Conservation (phyloP, 1,140 invertebrate species). For the Stegodyphus dumicola region DNA sequence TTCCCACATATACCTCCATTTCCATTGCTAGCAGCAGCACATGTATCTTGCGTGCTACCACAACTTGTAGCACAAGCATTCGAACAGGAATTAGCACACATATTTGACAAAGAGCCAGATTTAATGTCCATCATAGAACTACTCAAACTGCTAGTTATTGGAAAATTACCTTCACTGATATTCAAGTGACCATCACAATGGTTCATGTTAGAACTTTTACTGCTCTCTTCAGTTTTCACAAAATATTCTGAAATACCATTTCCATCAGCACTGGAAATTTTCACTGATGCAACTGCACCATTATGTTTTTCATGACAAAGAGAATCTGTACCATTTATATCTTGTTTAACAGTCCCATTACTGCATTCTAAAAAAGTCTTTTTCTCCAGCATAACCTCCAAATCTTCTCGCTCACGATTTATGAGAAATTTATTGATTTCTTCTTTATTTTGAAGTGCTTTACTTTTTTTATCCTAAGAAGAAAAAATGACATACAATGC, state of each 20-base stretch:
- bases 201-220: conserved; percentile 49
- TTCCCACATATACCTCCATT: conserved; percentile 24
- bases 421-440: conserved; percentile 60
- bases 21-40: conserved; percentile 6
- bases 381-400: conserved; percentile 64
- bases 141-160: conserved; percentile 28
- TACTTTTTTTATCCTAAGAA: conserved; percentile 22
- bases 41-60: conserved; percentile 12
- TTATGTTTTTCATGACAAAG: conserved; percentile 47
- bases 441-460: conserved; percentile 34
- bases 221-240: conserved; percentile 32
- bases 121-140: conserved; percentile 54
- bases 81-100: conserved; percentile 54
- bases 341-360: conserved; percentile 27
- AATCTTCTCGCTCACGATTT: conserved; percentile 59
- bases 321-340: conserved; percentile 49
- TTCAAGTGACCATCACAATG: conserved; percentile 57
- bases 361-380: conserved; percentile 52
- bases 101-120: conserved; percentile 32
- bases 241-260: conserved; percentile 49
- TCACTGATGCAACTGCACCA: conserved; percentile 13
- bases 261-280: conserved; percentile 23
- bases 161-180: conserved; percentile 40
- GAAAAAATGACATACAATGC: neutral
- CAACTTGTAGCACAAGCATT: conserved; percentile 44